Evolutionary conservation across 2,113 vertebrate species (phyloP).

Genomic region (Zosterops lateralis): DNA sequence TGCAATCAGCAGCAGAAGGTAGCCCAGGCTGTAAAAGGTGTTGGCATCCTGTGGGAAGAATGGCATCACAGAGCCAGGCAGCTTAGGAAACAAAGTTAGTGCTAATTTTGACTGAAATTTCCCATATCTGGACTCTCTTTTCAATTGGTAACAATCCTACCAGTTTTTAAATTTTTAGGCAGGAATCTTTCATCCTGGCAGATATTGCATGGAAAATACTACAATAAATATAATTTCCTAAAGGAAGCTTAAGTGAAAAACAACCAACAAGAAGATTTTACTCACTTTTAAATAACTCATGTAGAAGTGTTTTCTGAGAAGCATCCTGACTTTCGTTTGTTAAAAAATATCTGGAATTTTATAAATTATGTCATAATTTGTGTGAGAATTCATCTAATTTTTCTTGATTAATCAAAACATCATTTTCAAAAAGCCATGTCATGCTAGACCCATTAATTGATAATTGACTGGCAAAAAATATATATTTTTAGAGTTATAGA

Average conservation of each 20-base stretch:
- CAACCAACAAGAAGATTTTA: rapidly evolving
- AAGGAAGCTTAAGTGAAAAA: not conserved
- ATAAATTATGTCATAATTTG: not conserved
- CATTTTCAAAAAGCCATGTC: not conserved
- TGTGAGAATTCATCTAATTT: not conserved
- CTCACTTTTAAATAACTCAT: not conserved
- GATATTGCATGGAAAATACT: not conserved
- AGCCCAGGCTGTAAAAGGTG: not conserved
- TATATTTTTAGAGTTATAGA: not conserved
- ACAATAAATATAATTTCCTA: not conserved
- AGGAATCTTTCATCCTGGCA: not conserved
- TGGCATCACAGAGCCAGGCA: not conserved
- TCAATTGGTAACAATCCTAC: not conserved
- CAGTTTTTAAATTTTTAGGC: not conserved
- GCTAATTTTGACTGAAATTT: not conserved
- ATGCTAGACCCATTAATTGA: not conserved
- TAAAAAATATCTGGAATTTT: not conserved
- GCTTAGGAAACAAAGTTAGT: not conserved
- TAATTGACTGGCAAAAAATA: not conserved
- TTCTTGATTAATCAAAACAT: not conserved
- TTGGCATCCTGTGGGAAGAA: not conserved
- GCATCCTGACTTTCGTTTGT: not conserved
- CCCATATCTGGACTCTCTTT: not conserved
- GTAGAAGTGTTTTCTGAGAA: not conserved
- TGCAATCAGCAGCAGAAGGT: not conserved